These are phyloP conservation scores for Trachymyrmex septentrionalis DNA, from an alignment of 1,140 invertebrate species.

Conservation along the genomic window DNA sequence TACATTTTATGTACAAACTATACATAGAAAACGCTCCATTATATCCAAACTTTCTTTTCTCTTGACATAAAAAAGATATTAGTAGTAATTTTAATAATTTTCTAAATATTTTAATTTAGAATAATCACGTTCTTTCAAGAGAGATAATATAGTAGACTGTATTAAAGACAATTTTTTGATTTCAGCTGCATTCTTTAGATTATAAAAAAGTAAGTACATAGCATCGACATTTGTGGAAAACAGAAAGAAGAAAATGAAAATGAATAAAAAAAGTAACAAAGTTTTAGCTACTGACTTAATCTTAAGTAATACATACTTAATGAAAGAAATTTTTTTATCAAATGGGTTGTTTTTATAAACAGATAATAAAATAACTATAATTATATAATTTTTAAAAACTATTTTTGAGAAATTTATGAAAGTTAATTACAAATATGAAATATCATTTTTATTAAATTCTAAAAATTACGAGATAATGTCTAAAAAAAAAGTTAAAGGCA, in stretches of 20 bases:
- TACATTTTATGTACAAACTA: not conserved
- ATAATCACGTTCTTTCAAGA: not conserved
- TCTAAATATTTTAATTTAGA: not conserved
- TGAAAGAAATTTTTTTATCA: not conserved
- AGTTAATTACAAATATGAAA: not conserved
- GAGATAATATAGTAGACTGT: not conserved
- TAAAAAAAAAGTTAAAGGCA: not conserved
- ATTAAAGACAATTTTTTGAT: not conserved
- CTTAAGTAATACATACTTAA: not conserved
- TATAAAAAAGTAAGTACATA: not conserved
- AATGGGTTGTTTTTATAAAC: not conserved
- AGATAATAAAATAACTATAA: not conserved
- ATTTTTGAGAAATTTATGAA: conserved; percentile 3
- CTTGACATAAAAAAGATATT: not conserved
- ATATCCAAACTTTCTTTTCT: not conserved
- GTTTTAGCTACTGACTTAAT: not conserved
- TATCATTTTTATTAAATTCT: not conserved
- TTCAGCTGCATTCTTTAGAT: not conserved
- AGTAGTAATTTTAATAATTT: conserved; percentile 3
- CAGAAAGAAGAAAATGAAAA: not conserved
- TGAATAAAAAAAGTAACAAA: not conserved
- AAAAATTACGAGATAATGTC: not conserved
- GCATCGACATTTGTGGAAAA: not conserved
- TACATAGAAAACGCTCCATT: not conserved
- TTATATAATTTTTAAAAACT: not conserved